Conservation (phyloP, 2,113 vertebrate species). For the Pterocles orientalis region DNA sequence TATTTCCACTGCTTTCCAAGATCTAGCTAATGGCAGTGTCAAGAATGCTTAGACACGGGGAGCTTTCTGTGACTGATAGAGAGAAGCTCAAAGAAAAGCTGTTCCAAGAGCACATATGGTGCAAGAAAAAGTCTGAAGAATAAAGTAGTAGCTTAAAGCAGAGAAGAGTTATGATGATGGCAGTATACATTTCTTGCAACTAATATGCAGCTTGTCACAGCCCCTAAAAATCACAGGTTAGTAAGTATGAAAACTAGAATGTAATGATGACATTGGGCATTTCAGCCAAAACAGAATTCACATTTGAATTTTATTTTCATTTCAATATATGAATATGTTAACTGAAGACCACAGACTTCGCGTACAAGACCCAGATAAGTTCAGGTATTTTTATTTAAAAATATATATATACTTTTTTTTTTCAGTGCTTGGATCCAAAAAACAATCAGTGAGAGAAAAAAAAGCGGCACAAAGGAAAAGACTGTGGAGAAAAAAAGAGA, state of each 20-base stretch:
- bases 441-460: background rate
- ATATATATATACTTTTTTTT: background rate
- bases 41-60: background rate
- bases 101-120: background rate
- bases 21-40: background rate
- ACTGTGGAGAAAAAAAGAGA: background rate
- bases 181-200: background rate
- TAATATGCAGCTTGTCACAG: constrained; percentile 50
- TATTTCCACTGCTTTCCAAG: background rate
- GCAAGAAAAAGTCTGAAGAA: background rate
- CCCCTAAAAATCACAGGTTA: constrained; percentile 47
- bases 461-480: background rate
- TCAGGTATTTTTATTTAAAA: background rate
- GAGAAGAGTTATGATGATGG: background rate
- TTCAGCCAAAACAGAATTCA: background rate
- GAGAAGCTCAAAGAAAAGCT: background rate
- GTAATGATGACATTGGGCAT: background rate
- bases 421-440: background rate
- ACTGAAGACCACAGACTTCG: background rate
- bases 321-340: background rate
- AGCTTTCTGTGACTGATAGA: background rate
- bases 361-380: background rate
- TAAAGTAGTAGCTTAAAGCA: background rate
- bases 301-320: constrained; percentile 38
- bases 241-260: constrained; percentile 9